Percentiles rank a stretch among this genome's conserved stretches.
These are phyloP conservation scores for Hydrotaea diabolus DNA, from an alignment of 2,888 invertebrate genomes.

Conservation along the genomic window DNA sequence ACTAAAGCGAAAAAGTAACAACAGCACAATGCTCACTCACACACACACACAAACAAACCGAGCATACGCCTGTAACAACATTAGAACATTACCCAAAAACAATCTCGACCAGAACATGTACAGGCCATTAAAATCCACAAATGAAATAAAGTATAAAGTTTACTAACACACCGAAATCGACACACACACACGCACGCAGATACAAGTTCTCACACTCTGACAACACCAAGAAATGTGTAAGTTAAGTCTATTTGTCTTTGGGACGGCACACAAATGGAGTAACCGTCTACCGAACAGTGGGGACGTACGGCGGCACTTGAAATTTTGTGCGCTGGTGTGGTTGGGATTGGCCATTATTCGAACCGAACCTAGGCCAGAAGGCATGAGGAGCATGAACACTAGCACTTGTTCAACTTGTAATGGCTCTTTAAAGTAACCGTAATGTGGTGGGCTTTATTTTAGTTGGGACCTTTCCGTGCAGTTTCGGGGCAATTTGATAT, in stretches of 20 bases:
- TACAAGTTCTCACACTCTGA: too few species aligned
- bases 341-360: constrained; percentile 49
- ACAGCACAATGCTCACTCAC: neutral
- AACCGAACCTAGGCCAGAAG: neutral
- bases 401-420: constrained; percentile 3
- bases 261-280: neutral
- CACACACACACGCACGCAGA: constrained; percentile 21
- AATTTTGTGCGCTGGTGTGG: constrained; percentile 41
- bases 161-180: constrained; percentile 15
- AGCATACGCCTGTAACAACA: constrained; percentile 21
- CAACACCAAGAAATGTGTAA: constrained; percentile 31
- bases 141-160: constrained; percentile 47
- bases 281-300: neutral
- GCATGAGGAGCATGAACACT: neutral
- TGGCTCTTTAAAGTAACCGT: constrained; percentile 26
- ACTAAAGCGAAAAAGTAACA: neutral
- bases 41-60: neutral
- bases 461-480: neutral
- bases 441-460: constrained; percentile 10
- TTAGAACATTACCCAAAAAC: constrained; percentile 48
- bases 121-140: constrained; percentile 57
- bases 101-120: constrained; percentile 62
- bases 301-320: neutral
- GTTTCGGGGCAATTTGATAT: constrained; percentile 64
- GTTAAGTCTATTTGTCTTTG: constrained; percentile 33